These are phyloP conservation scores for Melipona beecheii DNA, from an alignment of 2,888 invertebrate species.

Conservation along the genomic window DNA sequence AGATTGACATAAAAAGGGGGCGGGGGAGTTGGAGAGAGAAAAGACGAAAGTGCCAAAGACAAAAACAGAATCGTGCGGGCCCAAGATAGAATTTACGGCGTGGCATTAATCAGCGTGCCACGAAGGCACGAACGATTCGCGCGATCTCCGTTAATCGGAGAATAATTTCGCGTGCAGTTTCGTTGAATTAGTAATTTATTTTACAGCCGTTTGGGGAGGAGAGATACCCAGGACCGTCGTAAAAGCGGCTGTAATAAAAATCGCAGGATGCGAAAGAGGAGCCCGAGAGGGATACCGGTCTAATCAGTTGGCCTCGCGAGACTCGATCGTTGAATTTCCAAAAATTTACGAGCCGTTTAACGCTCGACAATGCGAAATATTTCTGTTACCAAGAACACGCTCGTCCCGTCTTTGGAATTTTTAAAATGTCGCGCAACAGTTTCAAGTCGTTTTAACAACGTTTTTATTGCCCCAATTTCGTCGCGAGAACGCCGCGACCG, in stretches of 20 bases:
- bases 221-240: slow-evolving; percentile 42
- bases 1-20: not conserved
- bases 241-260: slow-evolving; percentile 48
- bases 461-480: not conserved
- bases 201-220: slow-evolving; percentile 36
- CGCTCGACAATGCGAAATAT: not conserved
- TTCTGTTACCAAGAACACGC: not conserved
- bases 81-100: slow-evolving; percentile 40
- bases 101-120: slow-evolving; percentile 40
- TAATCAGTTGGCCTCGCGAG: slow-evolving; percentile 7
- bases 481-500: no score
- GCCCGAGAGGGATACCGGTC: not conserved
- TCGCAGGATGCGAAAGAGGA: not conserved
- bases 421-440: no score
- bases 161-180: slow-evolving; percentile 46
- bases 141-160: slow-evolving; percentile 43
- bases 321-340: not conserved
- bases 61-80: slow-evolving; percentile 22
- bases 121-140: slow-evolving; percentile 39
- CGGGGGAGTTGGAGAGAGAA: not conserved
- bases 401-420: no score
- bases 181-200: slow-evolving; percentile 56
- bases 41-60: not conserved
- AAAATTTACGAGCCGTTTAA: not conserved
- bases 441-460: not conserved